Percentiles rank a stretch among this genome's conserved stretches.
Conservation (phyloP, 2,113 vertebrate species). For the Irena cyanogastra region DNA sequence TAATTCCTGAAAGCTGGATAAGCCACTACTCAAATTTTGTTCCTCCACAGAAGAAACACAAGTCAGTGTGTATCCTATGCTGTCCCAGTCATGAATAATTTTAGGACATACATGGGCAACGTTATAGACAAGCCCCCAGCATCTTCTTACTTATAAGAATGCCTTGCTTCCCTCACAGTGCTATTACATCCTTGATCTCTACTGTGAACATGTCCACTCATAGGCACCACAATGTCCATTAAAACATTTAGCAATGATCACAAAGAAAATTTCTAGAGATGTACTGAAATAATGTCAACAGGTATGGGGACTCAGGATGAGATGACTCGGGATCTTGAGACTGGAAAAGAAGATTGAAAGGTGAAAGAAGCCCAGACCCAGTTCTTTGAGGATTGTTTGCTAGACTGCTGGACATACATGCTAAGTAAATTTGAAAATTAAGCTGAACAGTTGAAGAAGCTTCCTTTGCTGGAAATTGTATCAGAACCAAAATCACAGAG, state of each 20-base stretch:
- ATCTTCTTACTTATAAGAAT: background rate
- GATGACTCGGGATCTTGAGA: background rate
- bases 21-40: background rate
- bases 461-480: background rate
- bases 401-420: background rate
- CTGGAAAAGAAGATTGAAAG: background rate
- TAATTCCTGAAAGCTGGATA: background rate
- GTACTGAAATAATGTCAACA: background rate
- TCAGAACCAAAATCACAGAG: background rate
- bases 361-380: background rate
- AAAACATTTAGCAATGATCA: background rate
- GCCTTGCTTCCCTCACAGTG: background rate
- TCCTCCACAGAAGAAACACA: background rate
- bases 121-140: fast-evolving
- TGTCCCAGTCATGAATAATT: background rate
- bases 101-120: background rate
- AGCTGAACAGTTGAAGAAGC: background rate
- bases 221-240: background rate
- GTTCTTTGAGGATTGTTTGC: background rate
- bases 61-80: background rate
- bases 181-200: background rate
- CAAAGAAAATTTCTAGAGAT: background rate
- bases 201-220: background rate
- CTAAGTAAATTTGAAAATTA: background rate
- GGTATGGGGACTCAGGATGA: background rate